Evolutionary conservation across 2,113 vertebrate species (phyloP).

Genomic region (Podilymbus podiceps): DNA sequence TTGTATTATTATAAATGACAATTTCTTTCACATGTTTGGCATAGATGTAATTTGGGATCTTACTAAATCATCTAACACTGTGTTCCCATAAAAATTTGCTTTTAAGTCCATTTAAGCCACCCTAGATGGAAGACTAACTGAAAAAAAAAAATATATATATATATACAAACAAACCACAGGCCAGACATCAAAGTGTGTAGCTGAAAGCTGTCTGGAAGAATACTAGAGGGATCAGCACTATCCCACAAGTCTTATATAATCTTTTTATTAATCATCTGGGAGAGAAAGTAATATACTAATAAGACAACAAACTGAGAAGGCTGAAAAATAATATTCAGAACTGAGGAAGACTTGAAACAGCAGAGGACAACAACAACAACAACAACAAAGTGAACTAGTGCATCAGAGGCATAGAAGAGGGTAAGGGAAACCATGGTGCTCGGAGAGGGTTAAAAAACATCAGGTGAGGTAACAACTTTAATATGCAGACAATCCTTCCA

Average conservation of each 20-base stretch:
- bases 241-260: conserved; percentile 25
- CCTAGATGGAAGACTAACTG: neutral
- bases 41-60: neutral
- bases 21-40: neutral
- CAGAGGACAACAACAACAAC: too few relatives aligned
- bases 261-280: conserved; percentile 37
- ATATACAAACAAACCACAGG: neutral
- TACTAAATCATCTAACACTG: neutral
- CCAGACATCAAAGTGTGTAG: conserved; percentile 15
- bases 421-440: neutral
- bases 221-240: neutral
- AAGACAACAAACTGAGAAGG: neutral
- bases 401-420: neutral
- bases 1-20: neutral
- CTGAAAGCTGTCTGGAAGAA: neutral
- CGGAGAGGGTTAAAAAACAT: neutral
- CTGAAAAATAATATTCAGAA: neutral
- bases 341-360: neutral
- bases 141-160: neutral
- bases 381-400: too few relatives aligned
- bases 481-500: neutral
- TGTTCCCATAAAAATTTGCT: neutral
- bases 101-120: neutral
- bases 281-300: neutral
- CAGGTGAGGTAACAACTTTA: neutral